Evolutionary conservation across 2,888 invertebrate genomes (phyloP), one percentile per base, ranked within the genome.

Genomic region (Limnephilus marmoratus): DNA sequence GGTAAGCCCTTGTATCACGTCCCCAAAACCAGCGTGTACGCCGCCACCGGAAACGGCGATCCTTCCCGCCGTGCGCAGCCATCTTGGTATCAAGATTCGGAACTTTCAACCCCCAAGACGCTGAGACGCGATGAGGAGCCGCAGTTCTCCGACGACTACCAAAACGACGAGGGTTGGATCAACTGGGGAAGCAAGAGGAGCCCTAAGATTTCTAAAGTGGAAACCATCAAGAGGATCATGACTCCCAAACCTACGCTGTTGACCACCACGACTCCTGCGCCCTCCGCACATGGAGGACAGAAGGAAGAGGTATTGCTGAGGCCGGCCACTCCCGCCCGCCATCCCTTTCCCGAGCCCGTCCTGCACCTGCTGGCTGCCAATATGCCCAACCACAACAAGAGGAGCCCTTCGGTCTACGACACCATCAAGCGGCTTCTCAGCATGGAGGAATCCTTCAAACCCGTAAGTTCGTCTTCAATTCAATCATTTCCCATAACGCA

Each of bases 291-390:
- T 92, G 94, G 94, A 37, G 97, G 97, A 0, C 97, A 97, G 94
- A 97, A 97, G 94, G 97, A 97, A 95, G 96, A 97, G 88, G 97
- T 97, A 18, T 95, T 97, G 94, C 96, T 97, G 92, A 95, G 97
- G 93, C 97, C 97, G 9, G 96, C 96, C 5, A 96, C 96, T 45
- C 96, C 96, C 83, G 95, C 95, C 1, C 95, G 96, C 92, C 95
- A 95, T 94, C 95, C 96, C 81, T 97, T 96, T 94, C 96, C 96
- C 93, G 95, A 96, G 90, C 96, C 96, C 13, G 95, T 97, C 85
- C 94, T 96, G 92, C 95, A 96, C 93, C 95, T 96, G 94, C 94
- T 97, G 94, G 95, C 95, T 85, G 94, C 95, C 82, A 95, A 95
- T 94, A 94, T 90, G 86, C 89, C 53, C 87, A 89, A 49, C 45